Conservation (phyloP, 2,113 vertebrate genomes). For the Dolichallabes microphthalmus region DNA sequence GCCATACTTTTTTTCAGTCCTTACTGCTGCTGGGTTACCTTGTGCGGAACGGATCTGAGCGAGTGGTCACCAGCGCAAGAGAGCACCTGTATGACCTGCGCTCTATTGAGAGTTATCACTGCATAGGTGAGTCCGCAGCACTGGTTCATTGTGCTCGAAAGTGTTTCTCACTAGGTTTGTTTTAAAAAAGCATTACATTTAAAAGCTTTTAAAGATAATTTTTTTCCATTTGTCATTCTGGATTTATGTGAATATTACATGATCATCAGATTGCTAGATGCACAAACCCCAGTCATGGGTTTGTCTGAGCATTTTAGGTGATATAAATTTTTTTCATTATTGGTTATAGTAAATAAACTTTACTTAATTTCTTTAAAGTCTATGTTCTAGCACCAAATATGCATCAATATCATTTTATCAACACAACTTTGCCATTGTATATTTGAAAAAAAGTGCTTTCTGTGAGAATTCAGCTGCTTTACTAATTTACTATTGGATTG, state of each 20-base stretch:
- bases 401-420: background rate
- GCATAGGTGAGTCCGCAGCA: conserved; percentile 88
- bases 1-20: conserved; percentile 74
- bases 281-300: background rate
- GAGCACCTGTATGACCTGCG: conserved; percentile 99
- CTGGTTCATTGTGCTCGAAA: background rate
- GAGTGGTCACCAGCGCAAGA: conserved; percentile 96
- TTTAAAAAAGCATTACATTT: background rate
- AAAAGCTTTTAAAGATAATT: background rate
- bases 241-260: background rate
- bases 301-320: background rate
- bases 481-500: background rate
- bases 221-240: background rate
- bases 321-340: background rate
- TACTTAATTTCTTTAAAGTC: background rate
- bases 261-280: background rate
- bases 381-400: background rate
- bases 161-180: background rate
- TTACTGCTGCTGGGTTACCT: conserved; percentile 93
- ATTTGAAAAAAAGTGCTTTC: background rate
- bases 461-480: background rate
- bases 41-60: conserved; percentile 97
- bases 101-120: conserved; percentile 98
- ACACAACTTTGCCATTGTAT: background rate
- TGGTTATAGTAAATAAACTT: background rate